Evolutionary conservation across 2,113 vertebrate genomes (phyloP).

Genomic region (Gracilinanus agilis): DNA sequence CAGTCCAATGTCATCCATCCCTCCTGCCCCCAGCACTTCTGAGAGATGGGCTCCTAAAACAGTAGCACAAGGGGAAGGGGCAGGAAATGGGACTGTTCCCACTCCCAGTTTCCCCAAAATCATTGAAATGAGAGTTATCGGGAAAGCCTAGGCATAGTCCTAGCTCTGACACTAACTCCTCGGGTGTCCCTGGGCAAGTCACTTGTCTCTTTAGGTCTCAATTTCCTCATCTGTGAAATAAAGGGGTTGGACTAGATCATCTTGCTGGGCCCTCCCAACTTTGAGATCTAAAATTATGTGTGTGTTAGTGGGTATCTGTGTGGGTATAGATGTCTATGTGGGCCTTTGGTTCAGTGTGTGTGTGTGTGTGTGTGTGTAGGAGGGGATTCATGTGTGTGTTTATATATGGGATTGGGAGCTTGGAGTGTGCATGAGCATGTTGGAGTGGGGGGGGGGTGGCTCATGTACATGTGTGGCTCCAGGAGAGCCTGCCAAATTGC

Average conservation of each 20-base stretch:
- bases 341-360: not conserved
- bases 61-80: not conserved
- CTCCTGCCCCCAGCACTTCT: not conserved
- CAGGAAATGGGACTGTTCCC: not conserved
- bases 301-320: accelerated
- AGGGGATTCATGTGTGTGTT: not conserved
- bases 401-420: not conserved
- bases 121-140: not conserved
- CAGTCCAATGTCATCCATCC: not conserved
- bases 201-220: not conserved
- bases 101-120: not conserved
- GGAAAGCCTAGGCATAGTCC: not conserved
- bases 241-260: not conserved
- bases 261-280: not conserved
- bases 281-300: not conserved
- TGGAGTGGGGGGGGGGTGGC: not conserved
- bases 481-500: not conserved
- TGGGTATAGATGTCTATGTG: not conserved
- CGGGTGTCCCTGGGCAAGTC: not conserved
- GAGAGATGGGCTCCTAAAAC: not conserved
- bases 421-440: not conserved
- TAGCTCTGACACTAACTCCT: not conserved
- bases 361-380: not conserved
- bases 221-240: not conserved
- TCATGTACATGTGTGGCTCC: not conserved